Evolutionary conservation across 2,888 invertebrate genomes (phyloP), one percentile per base, ranked within the genome.

Genomic region (Troglohyphantes excavatus): DNA sequence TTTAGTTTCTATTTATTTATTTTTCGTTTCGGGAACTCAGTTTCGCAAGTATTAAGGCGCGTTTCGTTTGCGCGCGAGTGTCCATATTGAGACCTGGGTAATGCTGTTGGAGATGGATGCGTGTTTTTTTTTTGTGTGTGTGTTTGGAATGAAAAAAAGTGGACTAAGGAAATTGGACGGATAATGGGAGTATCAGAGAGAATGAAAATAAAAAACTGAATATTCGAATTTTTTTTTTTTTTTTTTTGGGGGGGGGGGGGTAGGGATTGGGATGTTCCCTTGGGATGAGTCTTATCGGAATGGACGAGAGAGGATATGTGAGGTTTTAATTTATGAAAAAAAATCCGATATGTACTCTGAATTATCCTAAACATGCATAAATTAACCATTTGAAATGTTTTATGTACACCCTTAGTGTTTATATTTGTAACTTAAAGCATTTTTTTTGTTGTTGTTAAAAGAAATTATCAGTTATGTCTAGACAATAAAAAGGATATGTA

Each of bases 31-130:
- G 2, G 13, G 59, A 79, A 72, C 68, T 70, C 68, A 75, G 63
- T 79, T 81, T 75, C 81, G 19, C 73, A 39, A 70, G 82, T 63
- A 89, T 82, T 89, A 88, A 81, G 75, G 87, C 26, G 11, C 17
- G 53, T 65, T 39, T 65, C 46, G 70, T 43, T 68, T 65, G 65
- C 46, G 27, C 29, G 65, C 5, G 21, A 11, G 7, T n/a, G 29
- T 53, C 61, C 33, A 29, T 76, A 59, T 61, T 29, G 75, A 46
- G 46, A 39, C 53, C 27, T 2, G 11, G n/a, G 68, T 68, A 68
- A 68, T 68, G 72, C 43, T 27, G 3, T 70, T 23, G 61, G 81
- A 59, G 19, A 59, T 67, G 5, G 81, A 7, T 17, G 21, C 2
- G 43, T 65, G 63, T 63, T 76, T 67, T 81, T 13, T 23, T 26